phyloP scores from a whole-genome alignment of 1,140 invertebrate species.

The Drosophila dunni region DNA sequence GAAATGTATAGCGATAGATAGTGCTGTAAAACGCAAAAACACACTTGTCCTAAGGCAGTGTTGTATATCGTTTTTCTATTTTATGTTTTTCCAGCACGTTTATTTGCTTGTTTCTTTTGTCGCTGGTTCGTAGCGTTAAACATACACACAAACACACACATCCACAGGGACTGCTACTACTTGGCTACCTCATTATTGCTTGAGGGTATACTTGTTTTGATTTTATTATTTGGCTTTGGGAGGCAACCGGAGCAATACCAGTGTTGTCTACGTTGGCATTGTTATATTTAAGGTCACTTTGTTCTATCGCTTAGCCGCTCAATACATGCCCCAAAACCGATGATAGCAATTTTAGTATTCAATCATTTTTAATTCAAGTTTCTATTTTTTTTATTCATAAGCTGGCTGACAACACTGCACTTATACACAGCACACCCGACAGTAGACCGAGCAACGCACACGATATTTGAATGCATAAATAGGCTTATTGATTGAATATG shows the following conservation, averaged over 20 bases:
- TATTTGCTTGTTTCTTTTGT: conserved; percentile 28
- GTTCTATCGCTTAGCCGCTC: background rate
- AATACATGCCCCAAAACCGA: background rate
- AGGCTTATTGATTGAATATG: background rate
- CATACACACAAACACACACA: conserved; percentile 8
- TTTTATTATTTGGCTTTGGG: conserved; percentile 37
- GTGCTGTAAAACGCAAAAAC: conserved; percentile 27
- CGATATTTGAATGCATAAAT: conserved; percentile 2
- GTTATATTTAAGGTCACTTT: background rate
- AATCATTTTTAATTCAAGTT: background rate
- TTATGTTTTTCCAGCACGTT: conserved; percentile 40
- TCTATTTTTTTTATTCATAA: conserved; percentile 16
- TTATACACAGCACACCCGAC: conserved; percentile 24
- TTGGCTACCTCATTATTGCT: conserved; percentile 8
- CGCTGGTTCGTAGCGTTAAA: conserved; percentile 1
- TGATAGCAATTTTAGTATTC: background rate
- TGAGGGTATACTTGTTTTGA: conserved; percentile 46
- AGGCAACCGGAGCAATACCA: background rate
- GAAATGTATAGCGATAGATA: conserved; percentile 2
- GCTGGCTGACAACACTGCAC: conserved; percentile 28
- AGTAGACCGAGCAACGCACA: conserved; percentile 1
- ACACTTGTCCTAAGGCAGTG: background rate
- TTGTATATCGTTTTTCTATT: background rate
- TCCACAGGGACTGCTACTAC: background rate
- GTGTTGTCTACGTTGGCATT: background rate